A percentile compares a stretch with the other conserved stretches of the same genome.
These are phyloP conservation scores for Antechinus flavipes DNA, from an alignment of 2,113 vertebrate genomes.

Conservation along the genomic window DNA sequence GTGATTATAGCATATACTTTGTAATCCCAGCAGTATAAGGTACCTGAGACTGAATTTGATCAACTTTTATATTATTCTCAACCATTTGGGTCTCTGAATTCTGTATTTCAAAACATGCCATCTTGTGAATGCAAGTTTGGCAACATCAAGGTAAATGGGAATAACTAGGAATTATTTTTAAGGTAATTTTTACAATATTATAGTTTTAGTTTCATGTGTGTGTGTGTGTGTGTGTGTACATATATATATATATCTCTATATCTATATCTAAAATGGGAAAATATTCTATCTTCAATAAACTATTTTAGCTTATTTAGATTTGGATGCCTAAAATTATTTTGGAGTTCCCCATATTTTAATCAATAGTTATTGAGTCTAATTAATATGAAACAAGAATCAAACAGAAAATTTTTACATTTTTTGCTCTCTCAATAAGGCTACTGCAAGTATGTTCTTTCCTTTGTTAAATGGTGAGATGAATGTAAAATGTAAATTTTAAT, in stretches of 20 bases:
- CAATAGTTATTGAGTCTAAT: not conserved
- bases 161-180: not conserved
- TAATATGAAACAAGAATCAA: not conserved
- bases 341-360: not conserved
- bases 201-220: not conserved
- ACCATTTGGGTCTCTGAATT: not conserved
- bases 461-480: not conserved
- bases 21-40: not conserved
- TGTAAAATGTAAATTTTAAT: not conserved
- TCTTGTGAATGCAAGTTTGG: not conserved
- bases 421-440: not conserved
- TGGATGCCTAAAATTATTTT: constrained; percentile 11
- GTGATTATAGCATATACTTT: not conserved
- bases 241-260: no score
- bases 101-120: not conserved
- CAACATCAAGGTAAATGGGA: not conserved
- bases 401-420: not conserved
- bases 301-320: not conserved
- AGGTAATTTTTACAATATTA: constrained; percentile 1
- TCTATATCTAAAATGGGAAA: not conserved
- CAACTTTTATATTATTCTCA: not conserved
- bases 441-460: not conserved
- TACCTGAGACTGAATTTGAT: not conserved
- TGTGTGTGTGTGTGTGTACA: not conserved
- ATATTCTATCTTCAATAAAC: not conserved